Percentiles rank a stretch among this genome's conserved stretches.
These are phyloP conservation scores for Psephotus haematonotus DNA, from an alignment of 2,113 vertebrate species.

Conservation along the genomic window DNA sequence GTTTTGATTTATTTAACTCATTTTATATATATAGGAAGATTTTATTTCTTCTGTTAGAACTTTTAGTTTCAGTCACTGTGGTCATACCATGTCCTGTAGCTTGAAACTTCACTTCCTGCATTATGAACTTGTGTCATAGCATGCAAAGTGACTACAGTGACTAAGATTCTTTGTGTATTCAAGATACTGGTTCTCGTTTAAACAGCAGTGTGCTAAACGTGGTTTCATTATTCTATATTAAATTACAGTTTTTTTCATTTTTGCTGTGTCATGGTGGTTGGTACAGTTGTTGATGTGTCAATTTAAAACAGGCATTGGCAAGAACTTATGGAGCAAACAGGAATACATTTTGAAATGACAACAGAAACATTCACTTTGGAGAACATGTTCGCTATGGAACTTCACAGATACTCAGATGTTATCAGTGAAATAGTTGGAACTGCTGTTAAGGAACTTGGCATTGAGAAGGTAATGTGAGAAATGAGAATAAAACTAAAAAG, in stretches of 20 bases:
- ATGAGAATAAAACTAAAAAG: background rate
- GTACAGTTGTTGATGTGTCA: background rate
- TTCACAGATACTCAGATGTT: constrained; percentile 82
- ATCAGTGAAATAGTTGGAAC: constrained; percentile 88
- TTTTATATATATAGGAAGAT: background rate
- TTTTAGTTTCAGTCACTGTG: background rate
- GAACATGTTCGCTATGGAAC: constrained; percentile 96
- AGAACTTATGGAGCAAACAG: constrained; percentile 87
- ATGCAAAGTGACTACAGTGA: background rate
- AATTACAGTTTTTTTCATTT: background rate
- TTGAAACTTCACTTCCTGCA: background rate
- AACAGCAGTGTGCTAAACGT: background rate
- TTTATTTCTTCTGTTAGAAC: background rate
- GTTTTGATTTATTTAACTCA: background rate
- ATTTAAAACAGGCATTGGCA: constrained; percentile 87
- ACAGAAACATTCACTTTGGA: constrained; percentile 90
- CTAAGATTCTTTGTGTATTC: background rate
- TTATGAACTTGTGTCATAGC: background rate
- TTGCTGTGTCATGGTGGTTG: background rate
- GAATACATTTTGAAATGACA: constrained; percentile 88
- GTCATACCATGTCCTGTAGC: background rate
- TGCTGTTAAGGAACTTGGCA: constrained; percentile 90
- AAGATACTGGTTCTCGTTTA: background rate
- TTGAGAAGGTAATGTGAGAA: constrained; percentile 85
- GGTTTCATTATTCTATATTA: background rate